Evolutionary conservation across 2,888 invertebrate genomes (phyloP), one percentile per base, ranked within the genome.

Genomic region (Amblyjoppa fuscipennis): DNA sequence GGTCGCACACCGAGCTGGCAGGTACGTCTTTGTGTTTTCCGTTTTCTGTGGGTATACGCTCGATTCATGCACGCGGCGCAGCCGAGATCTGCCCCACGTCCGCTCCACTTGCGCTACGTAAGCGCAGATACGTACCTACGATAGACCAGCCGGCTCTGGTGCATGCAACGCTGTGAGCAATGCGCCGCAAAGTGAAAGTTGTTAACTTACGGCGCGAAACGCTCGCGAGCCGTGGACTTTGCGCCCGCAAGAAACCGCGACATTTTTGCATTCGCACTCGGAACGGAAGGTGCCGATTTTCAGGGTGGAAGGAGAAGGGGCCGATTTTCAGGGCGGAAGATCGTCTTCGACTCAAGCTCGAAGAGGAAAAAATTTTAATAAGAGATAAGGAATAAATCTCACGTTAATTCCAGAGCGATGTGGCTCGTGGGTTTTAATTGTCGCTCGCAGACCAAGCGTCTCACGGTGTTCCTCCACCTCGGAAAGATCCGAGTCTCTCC

Each of bases 51-150:
- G n/a, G 45, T 45, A 16, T 16, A 41, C 61, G 41, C 25, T 51
- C 34, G 38, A 38, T 66, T 56, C 77, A 68, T 59, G 64, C 80
- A 34, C 64, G 34, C 45, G 3, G 56, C 66, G 59, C 59, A 64
- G n/a, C 16, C 66, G 76, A 77, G 88, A 89, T 88, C 88, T 88
- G 87, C 89, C 49, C 53, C 87, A 88, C 89, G 89, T 90, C 90
- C 90, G 90, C 87, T 91, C 90, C 88, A 90, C 90, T 89, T 91
- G 82, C 75, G 56, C 83, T 83, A 75, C 74, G 74, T 61, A 70
- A 84, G 81, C 53, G 68, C 28, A 49, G 49, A 16, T 68, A 76
- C 25, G 28, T 51, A 53, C 7, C 9, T 53, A 69, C 51, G 31
- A 28, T 66, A 49, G 49, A 49, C 34, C 31, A n/a, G 31, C 28